Base-by-base conservation (phyloP, 2,113 vertebrate species). In the Leuciscus idus region DNA sequence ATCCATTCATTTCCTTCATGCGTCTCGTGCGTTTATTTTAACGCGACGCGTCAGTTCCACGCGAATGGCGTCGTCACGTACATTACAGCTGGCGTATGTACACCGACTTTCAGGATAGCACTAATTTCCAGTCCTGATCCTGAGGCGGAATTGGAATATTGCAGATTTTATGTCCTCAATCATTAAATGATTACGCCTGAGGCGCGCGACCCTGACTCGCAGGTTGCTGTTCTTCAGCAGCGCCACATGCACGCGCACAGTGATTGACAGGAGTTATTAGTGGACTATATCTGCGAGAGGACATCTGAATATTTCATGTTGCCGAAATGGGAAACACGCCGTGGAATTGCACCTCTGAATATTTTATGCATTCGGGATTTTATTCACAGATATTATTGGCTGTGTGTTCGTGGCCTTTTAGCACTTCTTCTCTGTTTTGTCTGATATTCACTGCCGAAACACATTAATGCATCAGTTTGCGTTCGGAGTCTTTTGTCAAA, bases 201-300 rank as follows among this genome's bases (percentile, higher is more conserved):
- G 73, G 81, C 73, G 33, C 90, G 91, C 86, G 33, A 91, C 91
- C 90, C 88, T 26, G 48, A 81, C 48, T 83, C 62, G 61, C 75
- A 73, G 2, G 85, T 86, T 89, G 91, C 92, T 93, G 92, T 94
- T 92, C 93, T 93, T 92, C 93, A 94, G 94, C 93, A 94, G 94
- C 91, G 91, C 92, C 90, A 81, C 90, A 90, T 88, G 91, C 36
- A 30, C 90, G 92, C 90, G 92, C 91, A 19, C 64, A 72, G 23
- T 90, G 92, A 92, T 83, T 91, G 92, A 94, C 91, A 92, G 91
- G 59, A 93, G 92, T 91, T 86, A 91, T 91, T 92, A 92, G 93
- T 93, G 86, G 90, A 81, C 91, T 66, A 92, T 92, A 91, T 90
- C 90, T 90, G 91, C 89, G 88, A 91, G 77, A 87, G 89, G 89